Evolutionary conservation across 2,888 invertebrate genomes (phyloP), one percentile per base, ranked within the genome.

Genomic region (Brenthis ino): DNA sequence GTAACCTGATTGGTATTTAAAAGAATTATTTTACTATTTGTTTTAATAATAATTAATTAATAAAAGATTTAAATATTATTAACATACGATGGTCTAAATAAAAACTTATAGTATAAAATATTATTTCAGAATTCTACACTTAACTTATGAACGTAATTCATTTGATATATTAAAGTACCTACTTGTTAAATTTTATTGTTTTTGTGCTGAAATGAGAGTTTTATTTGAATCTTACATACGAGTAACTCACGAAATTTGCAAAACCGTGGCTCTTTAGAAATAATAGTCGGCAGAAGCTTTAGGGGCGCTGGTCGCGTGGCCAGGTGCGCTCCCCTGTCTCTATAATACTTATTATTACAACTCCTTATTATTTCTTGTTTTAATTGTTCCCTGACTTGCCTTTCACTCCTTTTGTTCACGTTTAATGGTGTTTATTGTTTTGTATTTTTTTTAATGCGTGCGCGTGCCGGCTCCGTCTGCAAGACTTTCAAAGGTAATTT

Each of bases 361-460:
- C 86, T 91, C 91, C 90, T 91, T 92, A 91, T 91, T 92, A 91
- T 90, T 91, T 91, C 89, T 91, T 91, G 90, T 90, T 91, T 91
- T 92, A 93, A 93, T 93, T 93, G 92, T 90, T 85, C 89, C 85
- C 83, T 83, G 87, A 90, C 92, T 92, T 91, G 90, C 87, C 88
- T 88, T 92, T 91, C 89, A 86, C 89, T 86, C 85, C 91, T 88
- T 91, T 93, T 92, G 92, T 93, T 89, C 85, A 79, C 79, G 81
- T 81, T 92, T 92, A 93, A 93, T 93, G 92, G 92, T 84, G 87
- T 86, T 88, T 87, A 91, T 92, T 92, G 91, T 92, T 89, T 87
- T 85, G 83, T 77, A 78, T 82, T 77, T 80, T 82, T 83, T 86
- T 87, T 87, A 81, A 86, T 85, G 82, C 85, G 85, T 84, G 79